A percentile compares a stretch with the other conserved stretches of the same genome.
Conservation (phyloP, 2,113 vertebrate genomes). For the Cebus imitator region DNA sequence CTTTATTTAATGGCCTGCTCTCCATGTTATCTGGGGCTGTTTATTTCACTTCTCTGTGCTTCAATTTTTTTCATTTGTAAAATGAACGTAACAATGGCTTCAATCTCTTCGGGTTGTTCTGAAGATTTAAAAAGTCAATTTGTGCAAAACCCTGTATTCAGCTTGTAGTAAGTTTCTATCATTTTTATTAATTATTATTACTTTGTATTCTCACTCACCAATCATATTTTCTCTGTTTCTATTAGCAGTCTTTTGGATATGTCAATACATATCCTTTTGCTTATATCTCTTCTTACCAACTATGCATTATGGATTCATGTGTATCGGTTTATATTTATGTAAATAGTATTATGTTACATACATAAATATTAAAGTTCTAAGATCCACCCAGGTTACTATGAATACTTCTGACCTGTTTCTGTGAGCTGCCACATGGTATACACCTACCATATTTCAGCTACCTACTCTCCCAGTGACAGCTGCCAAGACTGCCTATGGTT, state of each 20-base stretch:
- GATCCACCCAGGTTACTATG: rapidly evolving
- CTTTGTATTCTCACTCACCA: background rate
- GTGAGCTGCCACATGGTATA: background rate
- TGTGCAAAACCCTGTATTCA: background rate
- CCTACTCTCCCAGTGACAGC: rapidly evolving
- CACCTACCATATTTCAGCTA: rapidly evolving
- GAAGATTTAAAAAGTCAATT: constrained; percentile 48
- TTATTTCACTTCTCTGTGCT: background rate
- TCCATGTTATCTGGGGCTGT: background rate
- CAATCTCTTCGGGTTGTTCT: background rate
- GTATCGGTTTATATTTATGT: background rate
- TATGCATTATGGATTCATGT: background rate
- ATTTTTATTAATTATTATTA: constrained; percentile 41
- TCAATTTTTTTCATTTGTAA: constrained; percentile 6
- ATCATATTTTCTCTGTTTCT: background rate
- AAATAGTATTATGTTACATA: background rate
- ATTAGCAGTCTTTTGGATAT: background rate
- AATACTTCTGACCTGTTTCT: background rate
- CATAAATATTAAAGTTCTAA: too few relatives aligned
- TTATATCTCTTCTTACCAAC: background rate
- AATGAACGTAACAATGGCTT: background rate
- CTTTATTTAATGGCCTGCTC: background rate
- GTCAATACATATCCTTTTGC: background rate
- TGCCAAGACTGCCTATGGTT: background rate
- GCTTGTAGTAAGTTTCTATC: background rate